phyloP scores from a whole-genome alignment of 2,797 vertebrate species.

The Hoplostethus atlanticus region DNA sequence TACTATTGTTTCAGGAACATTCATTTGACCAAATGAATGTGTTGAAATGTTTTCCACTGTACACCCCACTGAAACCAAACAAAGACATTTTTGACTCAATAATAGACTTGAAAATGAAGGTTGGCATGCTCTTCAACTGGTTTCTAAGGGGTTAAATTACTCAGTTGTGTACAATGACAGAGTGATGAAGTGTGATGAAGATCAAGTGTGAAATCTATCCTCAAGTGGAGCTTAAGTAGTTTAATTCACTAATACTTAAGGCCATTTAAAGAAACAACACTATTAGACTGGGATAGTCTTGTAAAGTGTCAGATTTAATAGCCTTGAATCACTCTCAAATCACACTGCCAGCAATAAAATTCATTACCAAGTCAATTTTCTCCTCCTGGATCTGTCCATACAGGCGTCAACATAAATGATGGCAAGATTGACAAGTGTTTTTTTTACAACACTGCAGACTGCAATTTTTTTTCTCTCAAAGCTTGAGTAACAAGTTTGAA shows the following conservation, averaged over 20 bases:
- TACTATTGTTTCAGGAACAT: background rate
- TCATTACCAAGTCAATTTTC: constrained; percentile 21
- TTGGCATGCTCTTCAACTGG: background rate
- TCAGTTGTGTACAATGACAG: background rate
- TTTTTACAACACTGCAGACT: background rate
- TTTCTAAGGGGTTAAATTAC: background rate
- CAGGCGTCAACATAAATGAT: constrained; percentile 15
- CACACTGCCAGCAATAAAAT: constrained; percentile 27
- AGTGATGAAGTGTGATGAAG: background rate
- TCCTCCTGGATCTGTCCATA: constrained; percentile 44
- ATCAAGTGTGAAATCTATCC: background rate
- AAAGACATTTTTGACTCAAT: background rate
- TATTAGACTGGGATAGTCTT: constrained; percentile 6
- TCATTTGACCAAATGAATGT: no score
- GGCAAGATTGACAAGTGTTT: constrained; percentile 9
- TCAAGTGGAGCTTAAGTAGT: background rate
- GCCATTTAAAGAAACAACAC: background rate
- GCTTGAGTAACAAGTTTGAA: constrained; percentile 38
- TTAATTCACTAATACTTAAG: background rate
- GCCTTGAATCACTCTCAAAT: constrained; percentile 6
- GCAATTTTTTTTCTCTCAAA: background rate
- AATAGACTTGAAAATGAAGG: background rate
- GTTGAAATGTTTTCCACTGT: background rate
- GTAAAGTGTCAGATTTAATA: constrained; percentile 60
- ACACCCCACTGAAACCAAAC: background rate